A percentile compares a stretch with the other conserved stretches of the same genome.
Conservation (phyloP, 2,888 invertebrate genomes). For the Autographa pulchrina region DNA sequence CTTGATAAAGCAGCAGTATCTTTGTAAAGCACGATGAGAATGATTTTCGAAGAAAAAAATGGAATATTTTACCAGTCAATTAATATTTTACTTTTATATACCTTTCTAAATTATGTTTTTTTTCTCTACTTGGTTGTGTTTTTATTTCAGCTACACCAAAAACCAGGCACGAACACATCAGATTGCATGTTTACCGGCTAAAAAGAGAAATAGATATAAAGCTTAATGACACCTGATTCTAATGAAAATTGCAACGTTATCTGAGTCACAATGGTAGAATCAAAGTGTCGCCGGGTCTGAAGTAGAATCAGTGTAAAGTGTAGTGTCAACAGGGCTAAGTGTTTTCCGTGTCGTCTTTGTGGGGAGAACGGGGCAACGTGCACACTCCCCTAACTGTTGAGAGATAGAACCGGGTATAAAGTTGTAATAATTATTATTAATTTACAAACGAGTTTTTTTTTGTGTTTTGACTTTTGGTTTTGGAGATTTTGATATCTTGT, state of each 20-base stretch:
- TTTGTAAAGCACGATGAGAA: too few relatives aligned
- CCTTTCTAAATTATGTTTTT: too few relatives aligned
- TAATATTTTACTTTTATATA: too few relatives aligned
- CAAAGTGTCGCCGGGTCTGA: slow-evolving; percentile 71
- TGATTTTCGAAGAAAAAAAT: too few relatives aligned
- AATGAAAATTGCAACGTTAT: slow-evolving; percentile 42
- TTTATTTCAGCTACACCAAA: too few relatives aligned
- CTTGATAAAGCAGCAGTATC: too few relatives aligned
- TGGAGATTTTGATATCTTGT: background rate
- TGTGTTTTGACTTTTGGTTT: background rate
- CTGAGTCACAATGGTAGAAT: slow-evolving; percentile 58
- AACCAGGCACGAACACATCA: too few relatives aligned
- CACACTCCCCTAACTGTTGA: slow-evolving; percentile 37
- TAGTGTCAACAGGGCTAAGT: slow-evolving; percentile 88
- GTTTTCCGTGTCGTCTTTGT: slow-evolving; percentile 86
- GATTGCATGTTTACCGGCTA: too few relatives aligned
- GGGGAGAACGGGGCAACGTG: slow-evolving; percentile 65
- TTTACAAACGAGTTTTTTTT: slow-evolving; percentile 6
- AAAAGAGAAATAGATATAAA: background rate
- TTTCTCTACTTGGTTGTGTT: too few relatives aligned
- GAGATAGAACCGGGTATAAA: slow-evolving; percentile 40
- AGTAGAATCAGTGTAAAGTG: slow-evolving; percentile 84
- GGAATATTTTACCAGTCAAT: too few relatives aligned
- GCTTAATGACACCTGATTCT: slow-evolving; percentile 36
- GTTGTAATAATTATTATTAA: slow-evolving; percentile 31